Evolutionary conservation across 2,888 invertebrate genomes (phyloP).

Genomic region (Pseudoips prasinana): DNA sequence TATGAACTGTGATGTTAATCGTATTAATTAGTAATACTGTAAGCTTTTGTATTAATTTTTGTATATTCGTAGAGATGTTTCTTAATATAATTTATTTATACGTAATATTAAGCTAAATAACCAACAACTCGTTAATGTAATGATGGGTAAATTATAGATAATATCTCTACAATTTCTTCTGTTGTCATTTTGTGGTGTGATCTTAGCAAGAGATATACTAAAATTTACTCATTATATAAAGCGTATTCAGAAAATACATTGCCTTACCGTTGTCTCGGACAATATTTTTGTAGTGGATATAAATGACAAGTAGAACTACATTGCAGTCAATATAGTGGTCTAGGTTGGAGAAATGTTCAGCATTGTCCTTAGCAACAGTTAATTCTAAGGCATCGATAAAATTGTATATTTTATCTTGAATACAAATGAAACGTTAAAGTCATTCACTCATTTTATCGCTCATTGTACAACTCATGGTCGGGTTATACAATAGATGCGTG

Average conservation of each 20-base stretch:
- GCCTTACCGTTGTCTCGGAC: constrained; percentile 19
- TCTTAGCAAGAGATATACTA: constrained; percentile 16
- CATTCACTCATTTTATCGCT: no score
- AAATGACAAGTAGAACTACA: constrained; percentile 4
- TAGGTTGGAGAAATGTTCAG: constrained; percentile 22
- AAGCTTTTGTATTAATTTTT: constrained; percentile 78
- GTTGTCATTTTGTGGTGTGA: no score
- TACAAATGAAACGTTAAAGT: no score
- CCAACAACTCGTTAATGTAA: constrained; percentile 45
- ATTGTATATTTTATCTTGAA: no score
- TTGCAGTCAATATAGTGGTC: constrained; percentile 1
- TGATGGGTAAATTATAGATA: constrained; percentile 48
- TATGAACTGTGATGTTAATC: constrained; percentile 82
- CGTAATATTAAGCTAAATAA: constrained; percentile 60
- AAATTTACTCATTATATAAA: constrained; percentile 43
- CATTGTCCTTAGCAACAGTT: no score
- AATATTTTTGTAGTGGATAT: constrained; percentile 37
- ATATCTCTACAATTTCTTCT: no score
- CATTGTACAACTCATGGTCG: not conserved
- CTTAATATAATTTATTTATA: constrained; percentile 79
- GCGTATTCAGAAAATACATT: constrained; percentile 38
- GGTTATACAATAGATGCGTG: not conserved
- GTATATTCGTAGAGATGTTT: constrained; percentile 79
- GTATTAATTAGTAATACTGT: constrained; percentile 77
- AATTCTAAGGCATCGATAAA: no score